Percentiles rank a stretch among this genome's conserved stretches.
Conservation (phyloP, 2,797 vertebrate species). For the Chaenodraco wilsoni region DNA sequence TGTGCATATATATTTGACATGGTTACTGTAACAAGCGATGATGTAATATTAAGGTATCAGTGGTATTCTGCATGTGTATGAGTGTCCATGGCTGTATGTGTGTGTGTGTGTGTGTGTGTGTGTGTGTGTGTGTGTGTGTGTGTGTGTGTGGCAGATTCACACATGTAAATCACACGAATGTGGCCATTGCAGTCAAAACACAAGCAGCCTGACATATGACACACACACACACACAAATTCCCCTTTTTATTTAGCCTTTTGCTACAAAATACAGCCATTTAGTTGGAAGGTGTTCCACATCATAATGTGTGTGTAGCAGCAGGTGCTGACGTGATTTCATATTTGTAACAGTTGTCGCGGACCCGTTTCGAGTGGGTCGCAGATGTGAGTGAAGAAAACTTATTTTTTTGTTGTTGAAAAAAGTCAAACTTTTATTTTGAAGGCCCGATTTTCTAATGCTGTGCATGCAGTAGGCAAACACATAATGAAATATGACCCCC, state of each 20-base stretch:
- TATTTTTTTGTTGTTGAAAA: too few species aligned
- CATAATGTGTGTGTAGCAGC: background rate
- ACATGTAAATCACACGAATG: constrained; percentile 1
- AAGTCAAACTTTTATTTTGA: too few species aligned
- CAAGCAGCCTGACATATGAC: background rate
- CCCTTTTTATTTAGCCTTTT: background rate
- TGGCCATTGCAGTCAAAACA: background rate
- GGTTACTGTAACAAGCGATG: background rate
- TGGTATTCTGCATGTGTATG: background rate
- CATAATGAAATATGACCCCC: too few species aligned
- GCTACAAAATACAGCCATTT: background rate
- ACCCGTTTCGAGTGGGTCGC: too few species aligned
- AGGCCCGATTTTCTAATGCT: too few species aligned
- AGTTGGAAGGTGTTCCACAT: background rate
- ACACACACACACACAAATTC: background rate
- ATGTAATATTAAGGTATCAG: too few species aligned
- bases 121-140: too few species aligned
- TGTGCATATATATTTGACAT: background rate
- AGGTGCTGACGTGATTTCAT: background rate
- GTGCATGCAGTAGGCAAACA: too few species aligned
- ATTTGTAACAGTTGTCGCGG: background rate
- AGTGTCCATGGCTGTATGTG: constrained; percentile 3
- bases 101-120: too few species aligned
- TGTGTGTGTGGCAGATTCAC: constrained; percentile 1
- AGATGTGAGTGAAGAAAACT: too few species aligned